These are phyloP conservation scores for Actinopyga echinites DNA, from an alignment of 53 echinoderm and acorn worm genomes.

Conservation along the genomic window DNA sequence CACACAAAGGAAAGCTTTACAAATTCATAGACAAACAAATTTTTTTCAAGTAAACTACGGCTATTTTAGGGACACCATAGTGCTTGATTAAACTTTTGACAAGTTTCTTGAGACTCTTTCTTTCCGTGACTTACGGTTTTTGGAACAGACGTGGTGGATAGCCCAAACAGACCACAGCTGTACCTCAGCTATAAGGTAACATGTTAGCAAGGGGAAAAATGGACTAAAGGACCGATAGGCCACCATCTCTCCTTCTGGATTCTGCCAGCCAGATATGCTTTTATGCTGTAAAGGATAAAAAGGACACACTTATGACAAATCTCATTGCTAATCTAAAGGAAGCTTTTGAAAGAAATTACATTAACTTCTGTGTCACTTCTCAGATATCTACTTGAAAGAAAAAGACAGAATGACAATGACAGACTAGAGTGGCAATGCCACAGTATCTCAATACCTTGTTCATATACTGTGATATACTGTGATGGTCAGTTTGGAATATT, in stretches of 20 bases:
- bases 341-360: too few relatives aligned
- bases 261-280: slow-evolving; percentile 90
- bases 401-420: too few relatives aligned
- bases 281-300: slow-evolving; percentile 63
- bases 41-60: too few relatives aligned
- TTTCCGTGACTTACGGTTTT: slow-evolving; percentile 73
- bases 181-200: slow-evolving; percentile 82
- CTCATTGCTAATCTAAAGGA: too few relatives aligned
- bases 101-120: not conserved
- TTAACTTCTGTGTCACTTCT: too few relatives aligned
- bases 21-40: too few relatives aligned
- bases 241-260: slow-evolving; percentile 98
- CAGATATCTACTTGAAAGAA: too few relatives aligned
- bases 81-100: not conserved
- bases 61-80: not conserved
- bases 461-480: too few relatives aligned
- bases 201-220: slow-evolving; percentile 89
- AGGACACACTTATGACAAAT: not conserved
- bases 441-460: too few relatives aligned
- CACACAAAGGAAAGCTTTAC: too few relatives aligned
- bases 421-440: too few relatives aligned
- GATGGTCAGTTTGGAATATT: too few relatives aligned
- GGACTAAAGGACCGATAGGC: slow-evolving; percentile 99
- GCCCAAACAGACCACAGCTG: slow-evolving; percentile 99
- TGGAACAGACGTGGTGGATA: slow-evolving; percentile 97